Conservation (phyloP, 2,888 invertebrate genomes). For the Synanthedon vespiformis region DNA sequence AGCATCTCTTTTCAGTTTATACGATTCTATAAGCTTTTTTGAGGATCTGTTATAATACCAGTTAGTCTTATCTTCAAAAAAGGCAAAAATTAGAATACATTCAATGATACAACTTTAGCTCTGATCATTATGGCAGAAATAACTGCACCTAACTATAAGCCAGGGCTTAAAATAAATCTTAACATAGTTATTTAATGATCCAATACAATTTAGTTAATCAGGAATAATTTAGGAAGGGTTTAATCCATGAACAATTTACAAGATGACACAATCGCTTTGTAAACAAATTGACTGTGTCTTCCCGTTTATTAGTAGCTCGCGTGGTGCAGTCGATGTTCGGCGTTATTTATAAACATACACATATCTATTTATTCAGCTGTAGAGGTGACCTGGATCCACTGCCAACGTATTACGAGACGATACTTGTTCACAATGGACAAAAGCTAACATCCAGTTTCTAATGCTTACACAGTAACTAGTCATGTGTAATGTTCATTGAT, state of each 20-base stretch:
- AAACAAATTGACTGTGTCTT: slow-evolving; percentile 36
- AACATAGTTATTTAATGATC: background rate
- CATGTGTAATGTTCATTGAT: slow-evolving; percentile 3
- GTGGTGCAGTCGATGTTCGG: slow-evolving; percentile 23
- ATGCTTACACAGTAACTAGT: slow-evolving; percentile 1
- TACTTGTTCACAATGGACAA: background rate
- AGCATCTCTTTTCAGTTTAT: too few species aligned
- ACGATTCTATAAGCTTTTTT: too few species aligned
- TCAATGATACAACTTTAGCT: too few species aligned
- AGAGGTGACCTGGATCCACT: slow-evolving; percentile 52
- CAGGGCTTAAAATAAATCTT: too few species aligned
- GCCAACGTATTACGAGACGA: slow-evolving; percentile 32
- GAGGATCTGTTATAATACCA: too few species aligned
- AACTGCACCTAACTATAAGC: too few species aligned
- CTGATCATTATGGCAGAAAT: too few species aligned
- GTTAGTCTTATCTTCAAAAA: too few species aligned
- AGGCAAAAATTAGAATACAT: too few species aligned
- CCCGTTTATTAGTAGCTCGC: slow-evolving; percentile 16
- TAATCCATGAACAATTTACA: slow-evolving; percentile 1
- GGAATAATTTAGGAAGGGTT: background rate
- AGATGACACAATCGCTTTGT: slow-evolving; percentile 10
- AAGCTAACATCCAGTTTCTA: slow-evolving; percentile 1
- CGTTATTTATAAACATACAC: slow-evolving; percentile 61
- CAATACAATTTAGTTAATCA: background rate
- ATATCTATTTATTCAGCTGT: slow-evolving; percentile 62